Evolutionary conservation across 2,888 invertebrate species (phyloP).

Genomic region (Idaea aversata): DNA sequence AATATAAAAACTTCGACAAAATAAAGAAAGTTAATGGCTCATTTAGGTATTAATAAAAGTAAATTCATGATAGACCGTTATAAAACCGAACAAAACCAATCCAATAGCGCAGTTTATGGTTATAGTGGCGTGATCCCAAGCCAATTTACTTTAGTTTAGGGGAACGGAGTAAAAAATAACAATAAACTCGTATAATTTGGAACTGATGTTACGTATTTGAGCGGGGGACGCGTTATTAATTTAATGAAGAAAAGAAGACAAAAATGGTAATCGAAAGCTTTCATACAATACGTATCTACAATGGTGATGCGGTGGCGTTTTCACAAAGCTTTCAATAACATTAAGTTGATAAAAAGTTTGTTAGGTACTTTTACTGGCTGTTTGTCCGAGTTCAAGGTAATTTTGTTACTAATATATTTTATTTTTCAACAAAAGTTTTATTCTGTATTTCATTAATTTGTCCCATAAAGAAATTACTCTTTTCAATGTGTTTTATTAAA

Average conservation of each 20-base stretch:
- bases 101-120: slow-evolving; percentile 72
- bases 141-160: slow-evolving; percentile 77
- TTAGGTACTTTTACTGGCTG: background rate
- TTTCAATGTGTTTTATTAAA: background rate
- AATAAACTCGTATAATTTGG: slow-evolving; percentile 79
- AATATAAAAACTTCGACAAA: background rate
- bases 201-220: slow-evolving; percentile 67
- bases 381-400: background rate
- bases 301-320: background rate
- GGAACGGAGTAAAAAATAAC: slow-evolving; percentile 74
- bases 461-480: background rate
- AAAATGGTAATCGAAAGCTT: background rate
- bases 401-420: background rate
- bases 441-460: background rate
- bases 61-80: slow-evolving; percentile 40
- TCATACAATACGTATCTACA: background rate
- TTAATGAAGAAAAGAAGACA: slow-evolving; percentile 58
- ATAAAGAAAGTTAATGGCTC: slow-evolving; percentile 21
- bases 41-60: slow-evolving; percentile 33
- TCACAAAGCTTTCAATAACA: background rate
- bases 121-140: slow-evolving; percentile 75
- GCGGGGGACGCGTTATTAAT: slow-evolving; percentile 62
- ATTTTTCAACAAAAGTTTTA: background rate
- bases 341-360: background rate
- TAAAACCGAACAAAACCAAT: slow-evolving; percentile 61